phyloP scores from a whole-genome alignment of 2,888 invertebrate species.

The Leuctra nigra region DNA sequence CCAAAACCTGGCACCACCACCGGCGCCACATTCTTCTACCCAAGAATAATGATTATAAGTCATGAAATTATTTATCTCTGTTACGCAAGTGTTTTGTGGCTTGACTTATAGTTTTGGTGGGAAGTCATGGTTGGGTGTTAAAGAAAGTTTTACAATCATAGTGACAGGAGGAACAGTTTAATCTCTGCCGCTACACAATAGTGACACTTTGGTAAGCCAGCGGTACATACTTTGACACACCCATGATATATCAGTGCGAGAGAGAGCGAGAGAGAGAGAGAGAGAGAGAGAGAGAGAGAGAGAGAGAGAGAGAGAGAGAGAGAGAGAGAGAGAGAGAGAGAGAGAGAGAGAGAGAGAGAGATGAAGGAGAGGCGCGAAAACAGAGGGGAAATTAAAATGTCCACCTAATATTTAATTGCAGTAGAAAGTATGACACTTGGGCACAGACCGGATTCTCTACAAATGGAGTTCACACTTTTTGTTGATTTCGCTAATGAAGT shows the following conservation, averaged over 20 bases:
- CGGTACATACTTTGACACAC: constrained; percentile 13
- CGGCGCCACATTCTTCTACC: too few relatives aligned
- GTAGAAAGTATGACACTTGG: too few relatives aligned
- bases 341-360: neutral
- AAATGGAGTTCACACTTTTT: too few relatives aligned
- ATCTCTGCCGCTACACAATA: constrained; percentile 6
- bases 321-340: neutral
- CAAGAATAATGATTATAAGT: too few relatives aligned
- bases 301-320: neutral
- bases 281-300: neutral
- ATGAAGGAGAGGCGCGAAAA: neutral
- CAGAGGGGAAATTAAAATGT: neutral
- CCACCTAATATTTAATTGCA: neutral
- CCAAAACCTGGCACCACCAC: too few relatives aligned
- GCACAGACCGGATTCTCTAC: too few relatives aligned
- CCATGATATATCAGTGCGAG: neutral
- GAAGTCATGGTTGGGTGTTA: neutral
- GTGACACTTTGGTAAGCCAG: constrained; percentile 12
- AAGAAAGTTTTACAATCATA: constrained; percentile 8
- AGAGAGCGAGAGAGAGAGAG: neutral
- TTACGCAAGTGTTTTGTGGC: too few relatives aligned
- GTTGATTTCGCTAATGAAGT: too few relatives aligned
- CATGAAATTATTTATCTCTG: too few relatives aligned
- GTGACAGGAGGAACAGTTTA: constrained; percentile 10
- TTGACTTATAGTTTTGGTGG: too few relatives aligned